Percentiles rank a stretch among this genome's conserved stretches.
Evolutionary conservation across 2,113 vertebrate genomes (phyloP).

Genomic region (Crotophaga sulcirostris): DNA sequence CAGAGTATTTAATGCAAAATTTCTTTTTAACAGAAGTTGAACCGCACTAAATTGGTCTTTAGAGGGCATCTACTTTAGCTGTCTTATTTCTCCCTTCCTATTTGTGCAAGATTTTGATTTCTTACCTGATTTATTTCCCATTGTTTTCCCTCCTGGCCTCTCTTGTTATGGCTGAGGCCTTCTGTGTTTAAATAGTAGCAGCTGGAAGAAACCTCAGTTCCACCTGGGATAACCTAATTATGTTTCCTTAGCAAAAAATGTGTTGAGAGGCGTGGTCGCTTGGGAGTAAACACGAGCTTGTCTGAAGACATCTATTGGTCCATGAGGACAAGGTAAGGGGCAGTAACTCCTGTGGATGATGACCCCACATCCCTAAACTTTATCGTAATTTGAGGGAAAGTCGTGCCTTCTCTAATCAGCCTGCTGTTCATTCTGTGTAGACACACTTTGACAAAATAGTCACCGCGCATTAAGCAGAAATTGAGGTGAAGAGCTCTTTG

Average conservation of each 20-base stretch:
- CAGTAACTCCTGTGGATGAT: background rate
- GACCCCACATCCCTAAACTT: background rate
- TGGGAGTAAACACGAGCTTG: background rate
- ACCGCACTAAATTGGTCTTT: constrained; percentile 8
- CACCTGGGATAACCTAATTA: background rate
- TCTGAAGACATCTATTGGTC: background rate
- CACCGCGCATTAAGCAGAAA: background rate
- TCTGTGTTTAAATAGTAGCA: background rate
- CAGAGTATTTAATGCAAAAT: background rate
- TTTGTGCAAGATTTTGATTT: background rate
- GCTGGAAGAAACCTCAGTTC: background rate
- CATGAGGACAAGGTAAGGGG: background rate
- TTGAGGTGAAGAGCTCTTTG: background rate
- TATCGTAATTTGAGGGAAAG: background rate
- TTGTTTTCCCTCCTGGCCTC: background rate
- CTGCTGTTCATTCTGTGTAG: background rate
- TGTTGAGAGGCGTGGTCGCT: accelerated
- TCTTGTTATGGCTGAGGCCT: background rate
- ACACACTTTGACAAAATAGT: too few species aligned
- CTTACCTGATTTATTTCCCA: background rate
- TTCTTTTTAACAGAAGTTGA: background rate
- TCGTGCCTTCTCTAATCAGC: background rate
- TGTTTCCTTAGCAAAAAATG: background rate
- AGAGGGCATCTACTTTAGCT: background rate
- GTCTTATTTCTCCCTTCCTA: background rate